Percentiles rank a stretch among this genome's conserved stretches.
phyloP scores from a whole-genome alignment of 1,140 invertebrate species.

The Trichogramma pretiosum region DNA sequence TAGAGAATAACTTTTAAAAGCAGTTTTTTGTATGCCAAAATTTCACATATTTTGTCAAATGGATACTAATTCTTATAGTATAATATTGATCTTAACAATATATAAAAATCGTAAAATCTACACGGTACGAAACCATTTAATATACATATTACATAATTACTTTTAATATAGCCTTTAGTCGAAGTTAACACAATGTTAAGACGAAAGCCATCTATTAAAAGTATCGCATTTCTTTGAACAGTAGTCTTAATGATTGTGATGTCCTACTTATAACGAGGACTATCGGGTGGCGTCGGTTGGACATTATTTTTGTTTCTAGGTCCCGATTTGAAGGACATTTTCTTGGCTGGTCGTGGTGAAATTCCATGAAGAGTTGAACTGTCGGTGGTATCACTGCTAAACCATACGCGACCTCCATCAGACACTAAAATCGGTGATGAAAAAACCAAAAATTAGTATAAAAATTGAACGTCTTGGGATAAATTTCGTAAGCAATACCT shows the following conservation, averaged over 20 bases:
- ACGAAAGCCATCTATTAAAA: too few species aligned
- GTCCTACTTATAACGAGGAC: constrained; percentile 44
- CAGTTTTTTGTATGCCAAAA: background rate
- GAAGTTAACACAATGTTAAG: too few species aligned
- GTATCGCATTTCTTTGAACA: too few species aligned
- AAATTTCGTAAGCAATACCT: constrained; percentile 11
- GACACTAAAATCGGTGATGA: constrained; percentile 33
- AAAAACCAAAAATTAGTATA: constrained; percentile 1
- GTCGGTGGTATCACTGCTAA: constrained; percentile 39
- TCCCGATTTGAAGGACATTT: constrained; percentile 45
- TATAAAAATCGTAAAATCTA: too few species aligned
- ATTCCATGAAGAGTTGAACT: constrained; percentile 42
- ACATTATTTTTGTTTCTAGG: constrained; percentile 35
- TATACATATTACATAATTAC: too few species aligned
- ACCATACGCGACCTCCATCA: constrained; percentile 44
- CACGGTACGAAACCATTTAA: too few species aligned
- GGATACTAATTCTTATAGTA: too few species aligned
- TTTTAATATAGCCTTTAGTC: too few species aligned
- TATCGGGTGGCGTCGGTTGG: constrained; percentile 41
- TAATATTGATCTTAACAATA: too few species aligned
- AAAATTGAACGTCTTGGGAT: background rate
- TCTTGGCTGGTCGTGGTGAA: constrained; percentile 48
- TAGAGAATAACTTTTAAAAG: constrained; percentile 4
- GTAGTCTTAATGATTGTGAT: too few species aligned
- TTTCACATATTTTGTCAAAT: too few species aligned